Evolutionary conservation across 2,113 vertebrate species (phyloP), one percentile per base, ranked within the genome.

Genomic region (Alosa alosa): DNA sequence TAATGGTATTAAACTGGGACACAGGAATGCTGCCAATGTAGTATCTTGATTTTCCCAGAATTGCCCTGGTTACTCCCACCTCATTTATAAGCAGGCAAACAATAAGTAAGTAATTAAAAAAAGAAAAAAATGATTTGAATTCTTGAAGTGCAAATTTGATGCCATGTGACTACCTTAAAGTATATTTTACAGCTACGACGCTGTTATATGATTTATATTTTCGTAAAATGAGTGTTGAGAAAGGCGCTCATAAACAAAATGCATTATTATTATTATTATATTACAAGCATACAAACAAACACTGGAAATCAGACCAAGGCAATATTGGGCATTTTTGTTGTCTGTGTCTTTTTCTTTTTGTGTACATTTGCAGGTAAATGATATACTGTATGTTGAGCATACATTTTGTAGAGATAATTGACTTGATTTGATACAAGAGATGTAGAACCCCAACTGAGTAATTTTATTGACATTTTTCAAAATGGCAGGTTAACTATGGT

Each of bases 21-120:
- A 87, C 84, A 89, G 88, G 84, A 87, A 86, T 89, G 83, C 83
- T 86, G 47, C 57, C 45, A 86, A 81, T 52, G 10, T 85, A 50
- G 31, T 85, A 6, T 81, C 47, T 55, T 50, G 81, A 13, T 72
- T 72, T 72, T 36, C 64, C 64, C n/a, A 72, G 64, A 72, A 72
- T 72, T 72, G 64, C 64, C 64, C 9, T 72, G 64, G 64, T 72
- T 25, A 6, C 25, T 1, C 64, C n/a, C 64, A 13, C 9, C 9
- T 31, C 25, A 31, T 64, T 64, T 72, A 31, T 72, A 31, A 31
- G 64, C 31, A 31, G 31, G 31, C 64, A 72, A 15, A 15, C 64
- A 72, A 72, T 36, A 72, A 31, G 4, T 13, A 10, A 72, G 31
- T 72, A 72, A 3, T 6, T 8, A n/a, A 4, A 1, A n/a, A 64